phyloP scores from a whole-genome alignment of 1,140 invertebrate genomes.

The Sweltsa coloradensis region DNA sequence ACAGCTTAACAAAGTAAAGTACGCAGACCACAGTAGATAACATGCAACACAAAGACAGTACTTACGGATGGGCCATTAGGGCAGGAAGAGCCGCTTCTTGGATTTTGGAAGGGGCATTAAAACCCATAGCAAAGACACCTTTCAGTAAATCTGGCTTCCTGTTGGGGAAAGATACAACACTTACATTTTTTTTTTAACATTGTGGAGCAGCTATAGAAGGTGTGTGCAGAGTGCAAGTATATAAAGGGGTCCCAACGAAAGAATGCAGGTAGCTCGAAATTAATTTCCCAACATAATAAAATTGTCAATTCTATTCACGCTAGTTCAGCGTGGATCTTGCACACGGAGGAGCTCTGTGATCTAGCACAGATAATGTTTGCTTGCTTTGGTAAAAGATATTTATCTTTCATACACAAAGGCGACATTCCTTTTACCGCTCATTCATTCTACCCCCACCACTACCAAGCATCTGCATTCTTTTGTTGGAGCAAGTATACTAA shows the following conservation, averaged over 20 bases:
- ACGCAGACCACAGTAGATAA: neutral
- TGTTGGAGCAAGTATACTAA: no score
- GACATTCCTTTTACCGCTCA: no score
- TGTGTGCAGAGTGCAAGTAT: neutral
- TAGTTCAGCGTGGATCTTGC: neutral
- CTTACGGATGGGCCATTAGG: constrained; percentile 80
- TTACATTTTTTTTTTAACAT: neutral
- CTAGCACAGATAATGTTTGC: no score
- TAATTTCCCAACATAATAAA: neutral
- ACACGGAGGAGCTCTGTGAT: no score
- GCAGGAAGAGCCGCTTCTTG: constrained; percentile 93
- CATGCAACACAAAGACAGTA: constrained; percentile 13
- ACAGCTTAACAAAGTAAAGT: neutral
- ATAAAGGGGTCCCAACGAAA: constrained; percentile 7
- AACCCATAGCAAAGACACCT: constrained; percentile 94
- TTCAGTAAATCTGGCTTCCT: constrained; percentile 80
- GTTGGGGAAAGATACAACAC: constrained; percentile 17
- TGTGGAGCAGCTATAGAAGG: neutral
- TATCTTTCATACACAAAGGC: no score
- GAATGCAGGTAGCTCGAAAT: neutral
- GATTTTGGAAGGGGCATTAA: constrained; percentile 95
- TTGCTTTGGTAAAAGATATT: no score
- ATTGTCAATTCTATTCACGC: neutral
- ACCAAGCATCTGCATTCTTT: no score
- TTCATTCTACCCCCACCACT: no score